These are phyloP conservation scores for Petaurus breviceps DNA, from an alignment of 2,113 vertebrate genomes.

Conservation along the genomic window DNA sequence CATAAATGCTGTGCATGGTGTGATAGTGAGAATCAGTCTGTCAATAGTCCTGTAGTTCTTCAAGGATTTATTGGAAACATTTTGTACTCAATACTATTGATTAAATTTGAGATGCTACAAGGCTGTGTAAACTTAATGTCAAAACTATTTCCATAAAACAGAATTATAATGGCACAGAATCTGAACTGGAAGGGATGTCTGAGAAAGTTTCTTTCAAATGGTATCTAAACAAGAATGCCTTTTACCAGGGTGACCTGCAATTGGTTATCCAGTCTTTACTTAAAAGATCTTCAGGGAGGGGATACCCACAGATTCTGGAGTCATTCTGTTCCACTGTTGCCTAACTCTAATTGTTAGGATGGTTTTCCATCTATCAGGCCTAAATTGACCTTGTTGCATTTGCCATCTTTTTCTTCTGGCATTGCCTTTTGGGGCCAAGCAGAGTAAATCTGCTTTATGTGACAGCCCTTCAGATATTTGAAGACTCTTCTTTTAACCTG, in stretches of 20 bases:
- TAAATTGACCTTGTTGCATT: neutral
- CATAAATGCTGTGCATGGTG: neutral
- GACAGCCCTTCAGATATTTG: neutral
- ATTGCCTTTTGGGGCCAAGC: neutral
- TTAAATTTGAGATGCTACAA: neutral
- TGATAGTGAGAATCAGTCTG: neutral
- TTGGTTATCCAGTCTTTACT: neutral
- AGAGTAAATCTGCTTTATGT: neutral
- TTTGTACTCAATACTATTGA: neutral
- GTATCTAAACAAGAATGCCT: neutral
- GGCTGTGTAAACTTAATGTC: neutral
- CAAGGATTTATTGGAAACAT: neutral
- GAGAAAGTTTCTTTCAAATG: neutral
- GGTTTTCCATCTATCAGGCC: neutral
- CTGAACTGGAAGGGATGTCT: neutral
- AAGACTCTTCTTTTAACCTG: neutral
- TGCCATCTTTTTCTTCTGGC: neutral
- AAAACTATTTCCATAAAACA: neutral
- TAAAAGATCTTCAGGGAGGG: neutral
- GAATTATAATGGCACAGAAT: neutral
- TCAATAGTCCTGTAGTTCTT: neutral
- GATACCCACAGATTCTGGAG: neutral
- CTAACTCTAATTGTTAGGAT: neutral
- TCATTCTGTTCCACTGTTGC: neutral
- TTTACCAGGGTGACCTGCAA: neutral